Base-by-base conservation (phyloP, 2,113 vertebrate species). In the Myrmophylax atrothorax region DNA sequence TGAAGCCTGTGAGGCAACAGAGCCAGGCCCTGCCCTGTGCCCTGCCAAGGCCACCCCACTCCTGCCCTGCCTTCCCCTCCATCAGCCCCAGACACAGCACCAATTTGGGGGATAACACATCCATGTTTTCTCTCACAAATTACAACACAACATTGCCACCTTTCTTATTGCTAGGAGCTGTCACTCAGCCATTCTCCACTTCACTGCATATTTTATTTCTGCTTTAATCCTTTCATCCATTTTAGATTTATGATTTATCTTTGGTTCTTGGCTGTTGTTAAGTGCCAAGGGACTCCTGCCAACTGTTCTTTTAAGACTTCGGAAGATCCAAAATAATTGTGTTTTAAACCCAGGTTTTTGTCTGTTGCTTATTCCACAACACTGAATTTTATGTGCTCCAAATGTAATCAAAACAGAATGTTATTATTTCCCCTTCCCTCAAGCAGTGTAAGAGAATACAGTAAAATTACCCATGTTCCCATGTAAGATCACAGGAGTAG, bases 181-280 rank as follows among this genome's bases (percentile, higher is more conserved):
- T 66, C 73, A 40, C 49, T 87, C 5, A 0, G 89, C 73, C 89
- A 56, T 26, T 40, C 76, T 77, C 38, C 42, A 60, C 76, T 78
- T 60, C 44, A 13, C 68, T 69, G 64, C 18, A 0, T 28, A 25
- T 47, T 89, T 79, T 47, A 67, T 86, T 92, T 29, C 68, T 84
- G 60, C 52, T 90, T 78, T 90, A 92, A 95, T 90, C 76, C 33
- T 81, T 77, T 84, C 68, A 92, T 89, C 59, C 86, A 47, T 68
- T 91, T 92, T 23, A 52, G 77, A 89, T 94, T 88, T 66, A 93
- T 35, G 77, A 89, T 94, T 88, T 66, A 93, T 35, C 64, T 1
- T 0, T 31, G 44, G 20, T 18, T 74, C 49, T 12, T 58, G 47
- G 72, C 55, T 69, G 56, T 14, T 35, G 14, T 9, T 3, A 62